Conservation (phyloP, 2,113 vertebrate genomes). For the Xenopus laevis region DNA sequence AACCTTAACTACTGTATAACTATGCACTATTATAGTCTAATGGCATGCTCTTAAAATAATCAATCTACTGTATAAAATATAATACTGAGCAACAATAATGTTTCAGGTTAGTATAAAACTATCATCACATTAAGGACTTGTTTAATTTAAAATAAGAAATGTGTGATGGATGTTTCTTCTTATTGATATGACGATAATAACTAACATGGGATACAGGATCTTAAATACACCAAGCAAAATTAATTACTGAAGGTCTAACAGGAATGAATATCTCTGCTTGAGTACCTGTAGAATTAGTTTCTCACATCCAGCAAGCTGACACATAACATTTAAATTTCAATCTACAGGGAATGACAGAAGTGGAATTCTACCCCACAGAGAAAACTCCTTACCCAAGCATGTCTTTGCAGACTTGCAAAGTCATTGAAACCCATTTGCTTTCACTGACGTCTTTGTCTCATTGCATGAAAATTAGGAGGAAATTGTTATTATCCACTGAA, state of each 20-base stretch:
- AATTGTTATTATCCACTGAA: slow-evolving; percentile 43
- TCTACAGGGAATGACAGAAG: slow-evolving; percentile 36
- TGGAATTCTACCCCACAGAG: slow-evolving; percentile 42
- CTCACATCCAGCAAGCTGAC: slow-evolving; percentile 36
- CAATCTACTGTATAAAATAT: no score
- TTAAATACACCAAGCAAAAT: background rate
- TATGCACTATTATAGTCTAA: no score
- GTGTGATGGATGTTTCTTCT: background rate
- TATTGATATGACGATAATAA: background rate
- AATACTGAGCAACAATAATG: no score
- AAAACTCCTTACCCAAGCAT: slow-evolving; percentile 45
- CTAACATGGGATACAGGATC: background rate
- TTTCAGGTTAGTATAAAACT: no score
- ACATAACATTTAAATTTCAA: slow-evolving; percentile 34
- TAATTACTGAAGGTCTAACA: background rate
- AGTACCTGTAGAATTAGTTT: slow-evolving; percentile 35
- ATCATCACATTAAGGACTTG: no score
- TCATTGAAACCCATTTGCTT: slow-evolving; percentile 41
- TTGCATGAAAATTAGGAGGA: slow-evolving; percentile 37
- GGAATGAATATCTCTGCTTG: background rate
- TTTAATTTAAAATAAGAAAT: no score
- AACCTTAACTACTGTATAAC: no score
- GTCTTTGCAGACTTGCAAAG: slow-evolving; percentile 44
- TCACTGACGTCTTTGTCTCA: slow-evolving; percentile 37
- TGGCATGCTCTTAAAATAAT: no score